Percentiles rank a stretch among this genome's conserved stretches.
phyloP scores from a whole-genome alignment of 2,888 invertebrate genomes.

The Nemoura dubitans region DNA sequence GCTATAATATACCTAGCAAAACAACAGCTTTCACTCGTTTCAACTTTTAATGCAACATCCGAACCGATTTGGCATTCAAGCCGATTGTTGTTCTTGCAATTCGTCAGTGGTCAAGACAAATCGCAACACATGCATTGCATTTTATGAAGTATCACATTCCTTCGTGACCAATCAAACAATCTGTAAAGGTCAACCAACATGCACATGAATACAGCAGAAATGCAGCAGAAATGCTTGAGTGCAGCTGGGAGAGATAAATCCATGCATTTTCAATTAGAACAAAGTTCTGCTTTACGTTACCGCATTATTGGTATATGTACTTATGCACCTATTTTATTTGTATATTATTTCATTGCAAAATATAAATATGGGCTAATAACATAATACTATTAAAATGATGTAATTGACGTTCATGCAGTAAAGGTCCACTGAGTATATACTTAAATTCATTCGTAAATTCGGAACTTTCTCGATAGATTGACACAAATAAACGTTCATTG shows the following conservation, averaged over 20 bases:
- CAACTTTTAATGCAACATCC: neutral
- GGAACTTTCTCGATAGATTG: neutral
- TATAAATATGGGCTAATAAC: too few relatives aligned
- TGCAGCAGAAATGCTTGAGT: neutral
- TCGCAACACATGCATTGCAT: neutral
- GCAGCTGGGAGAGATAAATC: neutral
- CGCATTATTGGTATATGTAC: neutral
- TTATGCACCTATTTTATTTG: neutral
- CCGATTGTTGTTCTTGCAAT: neutral
- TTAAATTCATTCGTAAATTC: neutral
- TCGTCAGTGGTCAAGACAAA: neutral
- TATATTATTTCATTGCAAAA: neutral
- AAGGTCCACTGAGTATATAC: neutral
- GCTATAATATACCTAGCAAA: neutral
- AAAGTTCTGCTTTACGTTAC: neutral
- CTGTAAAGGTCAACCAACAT: neutral
- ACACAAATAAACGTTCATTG: neutral
- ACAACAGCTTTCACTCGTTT: constrained; percentile 5
- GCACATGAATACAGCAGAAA: neutral
- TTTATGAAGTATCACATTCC: neutral
- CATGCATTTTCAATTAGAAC: neutral
- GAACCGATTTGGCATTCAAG: neutral
- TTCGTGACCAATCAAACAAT: neutral
- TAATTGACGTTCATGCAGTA: neutral
- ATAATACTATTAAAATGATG: neutral